phyloP scores from a whole-genome alignment of 2,888 invertebrate species.

The Siphonodentalium dalli region DNA sequence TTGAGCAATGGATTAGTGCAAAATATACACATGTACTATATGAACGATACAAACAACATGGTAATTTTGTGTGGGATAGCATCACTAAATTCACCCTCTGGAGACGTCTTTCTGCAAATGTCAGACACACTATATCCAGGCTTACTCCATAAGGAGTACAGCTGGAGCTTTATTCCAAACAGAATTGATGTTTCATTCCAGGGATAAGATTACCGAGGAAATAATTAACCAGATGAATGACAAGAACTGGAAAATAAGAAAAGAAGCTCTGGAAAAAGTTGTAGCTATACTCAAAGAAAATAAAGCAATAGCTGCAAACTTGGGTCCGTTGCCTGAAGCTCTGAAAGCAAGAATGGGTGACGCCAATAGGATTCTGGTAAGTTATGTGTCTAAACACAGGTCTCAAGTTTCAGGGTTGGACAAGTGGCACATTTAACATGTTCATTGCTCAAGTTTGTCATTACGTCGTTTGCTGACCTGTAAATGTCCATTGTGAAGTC shows the following conservation, averaged over 20 bases:
- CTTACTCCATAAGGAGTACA: too few relatives aligned
- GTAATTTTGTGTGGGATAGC: too few relatives aligned
- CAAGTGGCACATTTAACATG: background rate
- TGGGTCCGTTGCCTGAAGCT: slow-evolving; percentile 85
- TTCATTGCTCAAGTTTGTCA: background rate
- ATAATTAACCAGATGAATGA: slow-evolving; percentile 74
- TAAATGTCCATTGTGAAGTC: too few relatives aligned
- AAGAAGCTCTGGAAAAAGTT: slow-evolving; percentile 79
- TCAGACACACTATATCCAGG: too few relatives aligned
- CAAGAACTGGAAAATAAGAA: slow-evolving; percentile 81
- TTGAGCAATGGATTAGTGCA: too few relatives aligned
- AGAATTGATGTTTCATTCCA: slow-evolving; percentile 33
- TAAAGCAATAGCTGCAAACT: slow-evolving; percentile 80
- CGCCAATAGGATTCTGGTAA: slow-evolving; percentile 85
- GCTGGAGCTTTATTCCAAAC: too few relatives aligned
- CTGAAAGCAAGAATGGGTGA: slow-evolving; percentile 81
- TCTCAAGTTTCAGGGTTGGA: background rate
- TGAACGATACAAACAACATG: too few relatives aligned
- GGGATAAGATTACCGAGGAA: slow-evolving; percentile 81
- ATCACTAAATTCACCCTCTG: too few relatives aligned
- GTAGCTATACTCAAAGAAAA: slow-evolving; percentile 77
- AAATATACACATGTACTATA: too few relatives aligned
- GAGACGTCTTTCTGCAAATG: too few relatives aligned
- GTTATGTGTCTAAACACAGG: slow-evolving; percentile 15
- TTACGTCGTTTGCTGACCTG: background rate